A percentile compares a stretch with the other conserved stretches of the same genome.
Conservation (phyloP, 2,113 vertebrate genomes). For the Sander lucioperca region DNA sequence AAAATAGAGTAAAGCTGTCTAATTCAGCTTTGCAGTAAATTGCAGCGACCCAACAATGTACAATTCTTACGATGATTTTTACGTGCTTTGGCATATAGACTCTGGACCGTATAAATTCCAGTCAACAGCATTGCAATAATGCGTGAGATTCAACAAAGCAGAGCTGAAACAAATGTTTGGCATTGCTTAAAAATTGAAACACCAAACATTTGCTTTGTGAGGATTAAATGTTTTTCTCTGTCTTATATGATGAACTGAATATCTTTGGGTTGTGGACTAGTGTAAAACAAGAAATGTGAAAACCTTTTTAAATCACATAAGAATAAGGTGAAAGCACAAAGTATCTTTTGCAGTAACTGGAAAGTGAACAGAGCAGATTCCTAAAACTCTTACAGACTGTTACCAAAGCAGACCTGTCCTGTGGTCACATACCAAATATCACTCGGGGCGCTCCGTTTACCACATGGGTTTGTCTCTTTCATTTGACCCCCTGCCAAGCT, state of each 20-base stretch:
- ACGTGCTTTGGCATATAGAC: not conserved
- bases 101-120: not conserved
- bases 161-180: not conserved
- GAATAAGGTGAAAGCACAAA: not conserved
- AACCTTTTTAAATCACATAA: not conserved
- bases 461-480: constrained; percentile 16
- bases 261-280: not conserved
- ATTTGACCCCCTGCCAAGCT: constrained; percentile 25
- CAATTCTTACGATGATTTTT: not conserved
- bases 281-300: not conserved
- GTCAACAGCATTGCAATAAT: no score
- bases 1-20: not conserved
- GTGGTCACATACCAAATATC: constrained; percentile 7
- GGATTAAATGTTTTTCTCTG: not conserved
- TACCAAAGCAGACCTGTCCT: constrained; percentile 5
- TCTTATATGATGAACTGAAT: not conserved
- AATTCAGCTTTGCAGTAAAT: constrained; percentile 6
- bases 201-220: not conserved
- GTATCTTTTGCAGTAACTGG: not conserved
- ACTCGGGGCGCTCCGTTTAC: constrained; percentile 9
- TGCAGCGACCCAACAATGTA: not conserved
- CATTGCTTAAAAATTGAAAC: not conserved
- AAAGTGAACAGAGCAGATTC: constrained; percentile 3
- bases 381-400: not conserved
- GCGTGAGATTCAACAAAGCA: not conserved